Evolutionary conservation across 2,888 invertebrate genomes (phyloP), one percentile per base, ranked within the genome.

Genomic region (Xiphydria camelus): DNA sequence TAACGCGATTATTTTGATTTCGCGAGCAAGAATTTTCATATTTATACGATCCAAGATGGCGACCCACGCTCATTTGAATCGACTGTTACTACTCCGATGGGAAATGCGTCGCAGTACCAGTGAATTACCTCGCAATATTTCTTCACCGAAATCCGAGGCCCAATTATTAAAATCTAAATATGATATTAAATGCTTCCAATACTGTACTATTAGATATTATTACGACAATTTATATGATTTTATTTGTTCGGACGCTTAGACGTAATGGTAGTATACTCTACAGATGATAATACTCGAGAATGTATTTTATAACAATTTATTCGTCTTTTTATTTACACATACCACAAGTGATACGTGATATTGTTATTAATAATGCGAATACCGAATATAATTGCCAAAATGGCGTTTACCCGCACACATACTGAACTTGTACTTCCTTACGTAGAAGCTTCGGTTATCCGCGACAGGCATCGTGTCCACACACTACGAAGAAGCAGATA

Each of bases 261-360:
- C n/a, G 43, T 65, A 67, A 64, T n/a, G n/a, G 59, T 49, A 58
- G 56, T 57, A 56, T 53, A 53, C 45, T 39, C 42, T 33, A 62
- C 57, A 64, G 60, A 66, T 64, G 60, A 69, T 68, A 68, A 71
- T 71, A 72, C 71, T 72, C 70, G 69, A 68, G 64, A 73, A 74
- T 74, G 73, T 75, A 75, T 75, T 75, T 75, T 75, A 71, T 75
- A 75, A 75, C 67, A 69, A 62, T 74, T 75, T 74, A 74, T 72
- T 73, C 70, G 64, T 70, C 68, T 67, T 71, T 73, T 74, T 70
- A 68, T 74, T 73, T 72, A 70, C 66, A 69, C 61, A 62, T 70
- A 69, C 69, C 62, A 70, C 62, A 68, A 70, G 69, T 71, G 69
- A 74, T 73, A 73, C 73, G 73, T 73, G 73, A 74, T 74, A 73